Percentiles rank a stretch among this genome's conserved stretches.
Evolutionary conservation across 2,888 invertebrate species (phyloP).

Genomic region (Loripinus fragilis): DNA sequence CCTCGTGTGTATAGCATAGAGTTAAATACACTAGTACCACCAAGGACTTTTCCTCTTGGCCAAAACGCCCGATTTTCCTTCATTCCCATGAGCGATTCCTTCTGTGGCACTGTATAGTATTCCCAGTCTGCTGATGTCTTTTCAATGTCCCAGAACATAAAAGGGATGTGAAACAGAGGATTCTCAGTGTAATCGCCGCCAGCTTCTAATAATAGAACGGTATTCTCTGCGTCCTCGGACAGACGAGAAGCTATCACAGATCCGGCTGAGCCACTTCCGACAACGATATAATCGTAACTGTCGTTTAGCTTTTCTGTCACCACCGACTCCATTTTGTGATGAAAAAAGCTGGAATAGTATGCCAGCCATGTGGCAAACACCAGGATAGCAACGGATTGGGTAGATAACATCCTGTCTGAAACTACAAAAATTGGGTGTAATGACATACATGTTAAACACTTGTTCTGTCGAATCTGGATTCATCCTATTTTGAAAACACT

Average conservation of each 20-base stretch:
- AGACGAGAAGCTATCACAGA: conserved; percentile 4
- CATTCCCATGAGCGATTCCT: conserved; percentile 51
- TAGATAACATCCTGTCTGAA: background rate
- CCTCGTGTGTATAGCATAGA: conserved; percentile 96
- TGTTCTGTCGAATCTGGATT: too few relatives aligned
- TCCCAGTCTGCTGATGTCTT: conserved; percentile 78
- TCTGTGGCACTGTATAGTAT: conserved; percentile 83
- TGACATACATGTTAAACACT: too few relatives aligned
- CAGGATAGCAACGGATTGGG: background rate
- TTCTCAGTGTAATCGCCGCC: conserved; percentile 82
- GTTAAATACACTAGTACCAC: conserved; percentile 94
- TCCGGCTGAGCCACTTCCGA: conserved; percentile 12
- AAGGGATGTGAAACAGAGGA: conserved; percentile 83
- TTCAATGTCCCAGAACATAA: conserved; percentile 81
- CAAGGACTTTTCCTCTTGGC: conserved; percentile 95
- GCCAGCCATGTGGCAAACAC: background rate
- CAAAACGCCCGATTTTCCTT: conserved; percentile 89
- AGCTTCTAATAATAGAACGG: conserved; percentile 78
- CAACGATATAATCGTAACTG: conserved; percentile 16
- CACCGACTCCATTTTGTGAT: background rate
- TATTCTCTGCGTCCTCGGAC: conserved; percentile 76
- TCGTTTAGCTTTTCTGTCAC: background rate
- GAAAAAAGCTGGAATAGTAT: background rate
- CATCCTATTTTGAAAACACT: too few relatives aligned
- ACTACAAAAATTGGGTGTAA: background rate